A percentile compares a stretch with the other conserved stretches of the same genome.
Conservation (phyloP, 2,888 invertebrate genomes). For the Seira sanloemensis region DNA sequence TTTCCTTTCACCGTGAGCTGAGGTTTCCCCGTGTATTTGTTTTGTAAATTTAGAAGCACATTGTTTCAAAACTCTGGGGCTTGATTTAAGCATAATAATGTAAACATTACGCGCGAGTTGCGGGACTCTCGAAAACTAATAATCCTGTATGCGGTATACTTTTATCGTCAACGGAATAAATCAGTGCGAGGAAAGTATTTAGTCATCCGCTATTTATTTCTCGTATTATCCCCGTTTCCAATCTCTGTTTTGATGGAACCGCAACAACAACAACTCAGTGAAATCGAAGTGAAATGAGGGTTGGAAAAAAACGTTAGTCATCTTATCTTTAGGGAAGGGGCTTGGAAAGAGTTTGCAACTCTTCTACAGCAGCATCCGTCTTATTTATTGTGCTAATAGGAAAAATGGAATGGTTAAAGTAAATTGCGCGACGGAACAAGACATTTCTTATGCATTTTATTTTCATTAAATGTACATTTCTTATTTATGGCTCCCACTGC, state of each 20-base stretch:
- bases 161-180: too few relatives aligned
- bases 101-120: neutral
- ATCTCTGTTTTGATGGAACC: too few relatives aligned
- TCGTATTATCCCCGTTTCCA: too few relatives aligned
- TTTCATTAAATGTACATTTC: constrained; percentile 2
- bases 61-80: neutral
- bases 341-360: too few relatives aligned
- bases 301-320: too few relatives aligned
- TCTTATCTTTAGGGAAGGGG: too few relatives aligned
- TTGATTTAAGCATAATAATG: neutral
- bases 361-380: too few relatives aligned
- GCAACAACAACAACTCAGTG: too few relatives aligned
- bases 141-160: too few relatives aligned
- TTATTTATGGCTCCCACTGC: constrained; percentile 4
- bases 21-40: neutral
- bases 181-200: too few relatives aligned
- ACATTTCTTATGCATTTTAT: constrained; percentile 1
- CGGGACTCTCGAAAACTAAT: too few relatives aligned
- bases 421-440: neutral
- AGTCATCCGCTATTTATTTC: neutral
- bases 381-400: neutral
- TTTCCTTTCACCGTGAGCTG: neutral
- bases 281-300: too few relatives aligned
- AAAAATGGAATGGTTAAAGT: neutral
- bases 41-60: neutral